Base-by-base conservation (phyloP, 2,113 vertebrate genomes). In the Microtus ochrogaster region DNA sequence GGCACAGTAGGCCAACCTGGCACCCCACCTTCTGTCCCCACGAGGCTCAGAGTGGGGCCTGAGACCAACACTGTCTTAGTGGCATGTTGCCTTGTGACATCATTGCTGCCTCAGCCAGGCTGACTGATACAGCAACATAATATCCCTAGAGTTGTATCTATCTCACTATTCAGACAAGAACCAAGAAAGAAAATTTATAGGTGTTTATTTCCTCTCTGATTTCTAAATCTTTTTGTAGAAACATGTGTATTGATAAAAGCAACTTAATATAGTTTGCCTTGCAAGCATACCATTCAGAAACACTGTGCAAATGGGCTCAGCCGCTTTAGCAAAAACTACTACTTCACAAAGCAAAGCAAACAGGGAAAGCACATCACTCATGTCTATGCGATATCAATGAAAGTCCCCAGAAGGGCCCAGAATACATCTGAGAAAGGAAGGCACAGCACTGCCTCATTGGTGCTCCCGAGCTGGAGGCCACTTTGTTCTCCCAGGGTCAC, bases 191-290 rank as follows among this genome's bases (percentile, higher is more conserved):
- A 68, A 61, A 81, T 74, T 92, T 92, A 61, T 73, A 72, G 61
- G 61, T 92, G 63, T 89, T n/a, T 89, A 76, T 94, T 96, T 94
- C 94, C 77, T 93, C 55, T 90, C 41, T 94, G 0, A 58, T 92
- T 96, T 89, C 82, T 84, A 61, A 72, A 47, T 94, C 63, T 85
- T 97, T 89, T 93, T 92, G 70, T 86, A 68, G 39, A 47, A 91
- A 92, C 91, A 68, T 95, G 86, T 91, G 90, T 90, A 87, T 70
- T 96, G 90, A 85, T 84, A 84, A 96, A 77, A 94, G 85, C 85
- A 85, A 58, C 92, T 94, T 81, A 66, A 91, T 82, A 77, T 36
- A 47, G 70, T 70, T 66, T 76, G 30, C 76, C 93, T 93, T 88
- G 58, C 73, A 94, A 47, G 86, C 79, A 68, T 2, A 28, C 52